A percentile compares a stretch with the other conserved stretches of the same genome.
Conservation (phyloP, 2,888 invertebrate genomes). For the Bibio marci region DNA sequence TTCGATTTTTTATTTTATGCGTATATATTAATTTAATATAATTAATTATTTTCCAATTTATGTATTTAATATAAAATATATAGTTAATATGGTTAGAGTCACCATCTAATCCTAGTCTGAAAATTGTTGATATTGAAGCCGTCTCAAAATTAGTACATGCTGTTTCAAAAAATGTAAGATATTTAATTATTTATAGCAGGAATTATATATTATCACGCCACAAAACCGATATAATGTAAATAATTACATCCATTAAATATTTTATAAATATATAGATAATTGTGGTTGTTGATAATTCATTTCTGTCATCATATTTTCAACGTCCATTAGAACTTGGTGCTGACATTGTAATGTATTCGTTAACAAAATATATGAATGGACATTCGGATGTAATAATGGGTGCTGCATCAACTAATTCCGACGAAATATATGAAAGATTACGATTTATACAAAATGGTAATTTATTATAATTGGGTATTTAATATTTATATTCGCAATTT, state of each 20-base stretch:
- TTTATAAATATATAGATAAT: too few species aligned
- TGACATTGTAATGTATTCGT: conserved; percentile 77
- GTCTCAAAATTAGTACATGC: conserved; percentile 43
- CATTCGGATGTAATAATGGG: conserved; percentile 97
- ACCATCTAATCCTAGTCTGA: conserved; percentile 88
- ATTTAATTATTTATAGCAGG: too few species aligned
- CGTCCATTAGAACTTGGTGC: conserved; percentile 69
- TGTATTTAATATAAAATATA: too few species aligned
- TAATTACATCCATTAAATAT: conserved; percentile 10
- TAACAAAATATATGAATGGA: conserved; percentile 97
- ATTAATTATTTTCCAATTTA: conserved; percentile 17
- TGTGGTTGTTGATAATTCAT: conserved; percentile 88
- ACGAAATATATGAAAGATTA: conserved; percentile 47
- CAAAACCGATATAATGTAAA: conserved; percentile 8
- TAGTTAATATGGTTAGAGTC: conserved; percentile 56
- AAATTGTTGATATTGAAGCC: conserved; percentile 68
- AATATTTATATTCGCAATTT: too few species aligned
- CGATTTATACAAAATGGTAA: conserved; percentile 82
- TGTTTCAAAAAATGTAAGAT: conserved; percentile 21
- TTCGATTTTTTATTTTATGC: conserved; percentile 4
- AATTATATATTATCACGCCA: too few species aligned
- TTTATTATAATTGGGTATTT: conserved; percentile 7
- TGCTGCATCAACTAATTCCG: conserved; percentile 49
- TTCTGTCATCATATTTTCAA: conserved; percentile 81
- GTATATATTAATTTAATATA: not conserved